These are phyloP conservation scores for Papilio dardanus DNA, from an alignment of 1,140 invertebrate species.

Conservation along the genomic window DNA sequence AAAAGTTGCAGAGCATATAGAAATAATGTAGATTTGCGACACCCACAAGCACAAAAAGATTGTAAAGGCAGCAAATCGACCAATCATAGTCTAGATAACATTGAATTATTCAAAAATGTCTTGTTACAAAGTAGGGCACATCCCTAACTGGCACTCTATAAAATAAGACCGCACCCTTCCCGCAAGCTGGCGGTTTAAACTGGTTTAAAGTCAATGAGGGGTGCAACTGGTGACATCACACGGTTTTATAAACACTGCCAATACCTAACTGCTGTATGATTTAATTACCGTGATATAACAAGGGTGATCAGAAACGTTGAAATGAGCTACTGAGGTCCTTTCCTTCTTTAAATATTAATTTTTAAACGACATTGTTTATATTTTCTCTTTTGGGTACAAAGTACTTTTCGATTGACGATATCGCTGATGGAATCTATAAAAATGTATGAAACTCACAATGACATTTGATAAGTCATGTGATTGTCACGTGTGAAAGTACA, in stretches of 20 bases:
- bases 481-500: too few species aligned
- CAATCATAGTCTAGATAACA: not conserved
- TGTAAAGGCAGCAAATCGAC: not conserved
- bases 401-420: too few species aligned
- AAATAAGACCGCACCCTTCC: constrained; percentile 43
- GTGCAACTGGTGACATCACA: constrained; percentile 25
- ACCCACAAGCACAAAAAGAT: too few species aligned
- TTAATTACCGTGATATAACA: not conserved
- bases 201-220: constrained; percentile 40
- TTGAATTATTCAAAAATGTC: not conserved
- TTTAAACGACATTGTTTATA: too few species aligned
- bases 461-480: too few species aligned
- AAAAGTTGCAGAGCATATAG: too few species aligned
- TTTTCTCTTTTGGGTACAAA: too few species aligned
- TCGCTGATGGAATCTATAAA: too few species aligned
- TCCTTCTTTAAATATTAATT: not conserved
- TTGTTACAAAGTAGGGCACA: not conserved
- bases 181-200: constrained; percentile 42
- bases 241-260: not conserved
- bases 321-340: not conserved
- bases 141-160: constrained; percentile 39
- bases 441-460: too few species aligned
- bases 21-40: not conserved
- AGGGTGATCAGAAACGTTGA: not conserved
- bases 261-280: constrained; percentile 5